These are phyloP conservation scores for Drosophila mauritiana DNA, from an alignment of 1,140 invertebrate genomes.

Conservation along the genomic window DNA sequence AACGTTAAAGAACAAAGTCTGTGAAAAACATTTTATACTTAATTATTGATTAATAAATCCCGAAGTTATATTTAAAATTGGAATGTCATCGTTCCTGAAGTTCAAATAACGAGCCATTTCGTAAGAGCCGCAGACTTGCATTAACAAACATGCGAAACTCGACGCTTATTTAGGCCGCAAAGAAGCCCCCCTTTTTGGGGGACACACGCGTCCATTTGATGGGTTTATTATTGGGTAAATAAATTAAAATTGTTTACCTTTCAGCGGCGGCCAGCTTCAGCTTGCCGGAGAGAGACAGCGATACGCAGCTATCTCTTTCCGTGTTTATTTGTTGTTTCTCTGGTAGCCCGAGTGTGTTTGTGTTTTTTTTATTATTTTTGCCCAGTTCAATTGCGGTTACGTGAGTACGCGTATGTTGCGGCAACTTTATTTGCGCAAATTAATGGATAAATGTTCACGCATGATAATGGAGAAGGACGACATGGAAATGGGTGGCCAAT, in stretches of 20 bases:
- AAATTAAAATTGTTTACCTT: slow-evolving; percentile 82
- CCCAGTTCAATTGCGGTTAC: slow-evolving; percentile 70
- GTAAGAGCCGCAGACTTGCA: slow-evolving; percentile 43
- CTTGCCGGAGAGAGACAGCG: slow-evolving; percentile 16
- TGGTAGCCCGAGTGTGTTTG: slow-evolving; percentile 3
- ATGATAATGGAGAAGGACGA: slow-evolving; percentile 32
- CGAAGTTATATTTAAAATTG: not conserved
- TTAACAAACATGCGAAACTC: slow-evolving; percentile 29
- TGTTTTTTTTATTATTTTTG: slow-evolving; percentile 47
- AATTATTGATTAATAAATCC: not conserved
- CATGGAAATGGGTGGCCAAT: slow-evolving; percentile 31
- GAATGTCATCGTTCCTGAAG: slow-evolving; percentile 16
- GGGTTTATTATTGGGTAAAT: slow-evolving; percentile 80
- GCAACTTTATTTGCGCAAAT: slow-evolving; percentile 78
- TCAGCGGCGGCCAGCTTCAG: slow-evolving; percentile 37
- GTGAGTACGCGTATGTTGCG: slow-evolving; percentile 76
- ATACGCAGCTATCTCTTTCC: slow-evolving; percentile 5
- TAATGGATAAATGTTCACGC: slow-evolving; percentile 75
- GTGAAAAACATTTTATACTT: too few relatives aligned
- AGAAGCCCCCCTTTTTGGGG: not conserved
- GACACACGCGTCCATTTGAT: slow-evolving; percentile 48
- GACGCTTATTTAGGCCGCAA: slow-evolving; percentile 45
- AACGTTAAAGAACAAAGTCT: too few relatives aligned
- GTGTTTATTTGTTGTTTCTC: slow-evolving; percentile 32
- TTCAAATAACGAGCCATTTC: slow-evolving; percentile 54